Evolutionary conservation across 2,113 vertebrate species (phyloP).

Genomic region (Rynchops niger): DNA sequence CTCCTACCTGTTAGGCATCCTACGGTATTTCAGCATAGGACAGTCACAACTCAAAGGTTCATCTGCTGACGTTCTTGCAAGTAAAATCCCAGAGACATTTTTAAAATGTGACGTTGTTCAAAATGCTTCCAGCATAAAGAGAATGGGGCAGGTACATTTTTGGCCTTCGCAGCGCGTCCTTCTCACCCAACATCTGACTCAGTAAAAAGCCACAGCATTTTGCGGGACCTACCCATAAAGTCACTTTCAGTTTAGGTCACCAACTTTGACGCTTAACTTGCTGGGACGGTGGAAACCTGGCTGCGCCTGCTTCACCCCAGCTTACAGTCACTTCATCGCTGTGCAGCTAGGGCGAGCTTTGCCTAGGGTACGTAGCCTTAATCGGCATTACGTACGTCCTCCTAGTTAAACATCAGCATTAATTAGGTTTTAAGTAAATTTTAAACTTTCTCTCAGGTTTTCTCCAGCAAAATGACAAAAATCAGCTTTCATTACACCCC

Average conservation of each 20-base stretch:
- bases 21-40: neutral
- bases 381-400: neutral
- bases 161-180: neutral
- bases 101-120: neutral
- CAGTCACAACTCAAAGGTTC: neutral
- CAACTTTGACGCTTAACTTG: too few species aligned
- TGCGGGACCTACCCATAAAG: neutral
- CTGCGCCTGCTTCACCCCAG: neutral
- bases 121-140: neutral
- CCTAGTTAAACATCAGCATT: neutral
- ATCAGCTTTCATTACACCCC: neutral
- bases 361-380: neutral
- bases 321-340: neutral
- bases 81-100: neutral
- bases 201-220: neutral
- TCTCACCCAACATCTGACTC: neutral
- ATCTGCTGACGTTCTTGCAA: neutral
- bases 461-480: neutral
- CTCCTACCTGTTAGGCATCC: neutral
- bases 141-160: neutral
- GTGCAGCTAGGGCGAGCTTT: neutral
- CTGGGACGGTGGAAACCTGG: neutral
- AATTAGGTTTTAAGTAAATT: neutral
- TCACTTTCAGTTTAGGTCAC: neutral
- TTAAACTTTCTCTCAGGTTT: neutral